Conservation (phyloP, 2,888 invertebrate species). For the Microctonus hyperodae region DNA sequence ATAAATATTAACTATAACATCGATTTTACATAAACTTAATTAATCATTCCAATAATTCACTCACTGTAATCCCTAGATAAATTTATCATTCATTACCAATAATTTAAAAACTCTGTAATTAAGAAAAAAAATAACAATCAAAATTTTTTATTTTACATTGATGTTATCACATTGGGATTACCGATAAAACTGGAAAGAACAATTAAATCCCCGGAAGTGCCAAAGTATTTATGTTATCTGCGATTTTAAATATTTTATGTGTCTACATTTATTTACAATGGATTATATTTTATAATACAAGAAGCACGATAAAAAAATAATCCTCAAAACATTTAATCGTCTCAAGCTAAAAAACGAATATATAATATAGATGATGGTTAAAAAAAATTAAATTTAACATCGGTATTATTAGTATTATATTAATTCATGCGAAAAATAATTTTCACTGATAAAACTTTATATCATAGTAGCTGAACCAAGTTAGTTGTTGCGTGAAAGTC, state of each 20-base stretch:
- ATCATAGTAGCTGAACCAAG: neutral
- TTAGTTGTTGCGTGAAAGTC: conserved; percentile 18
- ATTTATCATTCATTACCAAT: too few relatives aligned
- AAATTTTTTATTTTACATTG: too few relatives aligned
- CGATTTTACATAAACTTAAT: neutral
- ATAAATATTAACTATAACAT: neutral
- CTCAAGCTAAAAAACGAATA: too few relatives aligned
- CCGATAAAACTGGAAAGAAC: conserved; percentile 7
- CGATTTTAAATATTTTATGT: neutral
- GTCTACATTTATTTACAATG: neutral
- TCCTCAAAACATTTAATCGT: too few relatives aligned
- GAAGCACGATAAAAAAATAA: too few relatives aligned
- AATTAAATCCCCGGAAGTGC: neutral
- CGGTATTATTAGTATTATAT: neutral
- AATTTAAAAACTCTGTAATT: too few relatives aligned
- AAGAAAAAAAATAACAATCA: too few relatives aligned
- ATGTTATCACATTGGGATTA: conserved; percentile 1
- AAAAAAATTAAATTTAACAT: neutral
- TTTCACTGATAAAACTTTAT: conserved; percentile 2
- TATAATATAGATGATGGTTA: too few relatives aligned
- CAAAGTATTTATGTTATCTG: neutral
- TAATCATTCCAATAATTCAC: neutral
- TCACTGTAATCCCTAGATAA: neutral
- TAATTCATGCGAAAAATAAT: neutral
- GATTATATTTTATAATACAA: too few relatives aligned